Percentiles rank a stretch among this genome's conserved stretches.
Evolutionary conservation across 30 jellyfish, hydroid and myxozoan species (phyloP).

Genomic region (Pseudorhiza aurosa): DNA sequence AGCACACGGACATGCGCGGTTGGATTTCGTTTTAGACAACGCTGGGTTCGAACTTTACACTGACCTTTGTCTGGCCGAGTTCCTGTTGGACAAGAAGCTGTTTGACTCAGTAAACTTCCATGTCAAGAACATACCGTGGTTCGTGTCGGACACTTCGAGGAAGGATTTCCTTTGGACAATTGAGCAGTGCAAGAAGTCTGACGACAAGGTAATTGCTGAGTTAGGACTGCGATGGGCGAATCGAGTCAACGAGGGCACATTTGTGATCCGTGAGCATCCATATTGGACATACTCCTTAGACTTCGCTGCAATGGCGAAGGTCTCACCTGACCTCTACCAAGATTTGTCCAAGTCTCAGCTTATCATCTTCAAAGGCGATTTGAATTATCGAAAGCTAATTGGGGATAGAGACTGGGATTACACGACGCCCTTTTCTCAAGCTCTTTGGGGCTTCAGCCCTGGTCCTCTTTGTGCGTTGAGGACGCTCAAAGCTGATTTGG

Average conservation of each 20-base stretch:
- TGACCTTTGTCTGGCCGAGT: conserved; percentile 95
- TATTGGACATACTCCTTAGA: conserved; percentile 91
- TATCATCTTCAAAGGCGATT: conserved; percentile 92
- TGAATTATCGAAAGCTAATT: conserved; percentile 86
- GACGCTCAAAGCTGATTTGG: conserved; percentile 89
- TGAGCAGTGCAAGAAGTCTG: conserved; percentile 79
- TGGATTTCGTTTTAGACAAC: conserved; percentile 87
- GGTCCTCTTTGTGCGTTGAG: conserved; percentile 94
- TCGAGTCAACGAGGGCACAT: conserved; percentile 71
- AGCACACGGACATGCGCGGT: conserved; percentile 72
- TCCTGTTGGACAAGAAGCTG: conserved; percentile 74
- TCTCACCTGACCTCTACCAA: conserved; percentile 73
- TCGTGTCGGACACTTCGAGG: conserved; percentile 88
- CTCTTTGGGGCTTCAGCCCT: conserved; percentile 89
- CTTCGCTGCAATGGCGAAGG: conserved; percentile 76
- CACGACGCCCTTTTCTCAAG: conserved; percentile 76
- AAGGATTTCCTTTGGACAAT: conserved; percentile 88
- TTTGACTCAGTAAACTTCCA: conserved; percentile 79
- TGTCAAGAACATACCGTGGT: conserved; percentile 98
- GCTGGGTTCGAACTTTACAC: conserved; percentile 95
- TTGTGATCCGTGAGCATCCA: conserved; percentile 71
- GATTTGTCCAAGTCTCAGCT: conserved; percentile 73
- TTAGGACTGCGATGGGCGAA: conserved; percentile 84
- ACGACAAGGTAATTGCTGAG: conserved; percentile 51
- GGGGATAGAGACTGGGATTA: conserved; percentile 93